phyloP scores from a whole-genome alignment of 2,888 invertebrate species.

The Chrysolina haemoptera region DNA sequence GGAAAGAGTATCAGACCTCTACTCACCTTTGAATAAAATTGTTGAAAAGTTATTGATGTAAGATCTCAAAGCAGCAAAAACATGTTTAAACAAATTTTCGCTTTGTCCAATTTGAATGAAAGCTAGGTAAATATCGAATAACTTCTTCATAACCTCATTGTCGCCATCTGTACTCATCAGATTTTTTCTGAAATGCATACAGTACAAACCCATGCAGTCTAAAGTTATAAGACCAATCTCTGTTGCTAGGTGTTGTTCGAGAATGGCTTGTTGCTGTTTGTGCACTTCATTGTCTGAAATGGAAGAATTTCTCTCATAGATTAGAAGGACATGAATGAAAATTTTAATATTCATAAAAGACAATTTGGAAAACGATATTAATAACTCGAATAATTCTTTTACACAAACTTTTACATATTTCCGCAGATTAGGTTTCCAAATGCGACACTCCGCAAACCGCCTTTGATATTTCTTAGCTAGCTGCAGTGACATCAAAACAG shows the following conservation, averaged over 20 bases:
- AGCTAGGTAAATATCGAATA: conserved; percentile 89
- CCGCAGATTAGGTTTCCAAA: no score
- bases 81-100: conserved; percentile 89
- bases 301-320: conserved; percentile 46
- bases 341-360: background rate
- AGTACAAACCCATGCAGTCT: conserved; percentile 89
- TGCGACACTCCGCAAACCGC: no score
- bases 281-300: conserved; percentile 72
- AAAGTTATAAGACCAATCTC: conserved; percentile 91
- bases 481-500: no score
- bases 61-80: conserved; percentile 91
- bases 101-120: conserved; percentile 92
- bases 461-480: no score
- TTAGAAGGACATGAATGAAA: background rate
- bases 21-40: conserved; percentile 84
- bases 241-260: conserved; percentile 88
- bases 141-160: conserved; percentile 83
- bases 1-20: background rate
- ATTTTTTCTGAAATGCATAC: conserved; percentile 79
- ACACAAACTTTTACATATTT: background rate
- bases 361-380: no score
- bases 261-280: conserved; percentile 76
- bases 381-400: background rate
- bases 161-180: conserved; percentile 76
- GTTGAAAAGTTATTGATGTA: conserved; percentile 93